Evolutionary conservation across 2,888 invertebrate genomes (phyloP).

Genomic region (Leuctra nigra): DNA sequence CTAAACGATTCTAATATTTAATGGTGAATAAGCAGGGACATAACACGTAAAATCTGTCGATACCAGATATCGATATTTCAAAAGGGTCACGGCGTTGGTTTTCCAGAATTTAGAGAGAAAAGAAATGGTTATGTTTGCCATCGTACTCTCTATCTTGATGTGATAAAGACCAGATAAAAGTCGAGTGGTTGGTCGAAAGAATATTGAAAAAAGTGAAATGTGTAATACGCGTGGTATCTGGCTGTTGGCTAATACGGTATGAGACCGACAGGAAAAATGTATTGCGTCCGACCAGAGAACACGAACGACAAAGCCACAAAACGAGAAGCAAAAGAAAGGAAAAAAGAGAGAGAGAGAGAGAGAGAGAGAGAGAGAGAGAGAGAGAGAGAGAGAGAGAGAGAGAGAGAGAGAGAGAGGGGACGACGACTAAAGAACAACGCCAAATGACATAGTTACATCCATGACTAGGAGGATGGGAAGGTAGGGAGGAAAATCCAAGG

Average conservation of each 20-base stretch:
- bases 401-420: background rate
- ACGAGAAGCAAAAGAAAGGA: too few species aligned
- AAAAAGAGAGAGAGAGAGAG: too few species aligned
- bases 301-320: background rate
- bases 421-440: background rate
- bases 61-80: constrained; percentile 4
- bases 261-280: constrained; percentile 12
- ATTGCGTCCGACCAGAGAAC: background rate
- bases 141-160: background rate
- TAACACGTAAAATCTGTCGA: background rate
- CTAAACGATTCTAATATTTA: background rate
- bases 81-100: background rate
- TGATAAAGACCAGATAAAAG: constrained; percentile 11
- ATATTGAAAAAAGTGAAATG: constrained; percentile 14
- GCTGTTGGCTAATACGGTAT: constrained; percentile 11
- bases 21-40: constrained; percentile 8
- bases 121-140: background rate
- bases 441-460: background rate
- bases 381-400: background rate
- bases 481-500: background rate
- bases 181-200: constrained; percentile 3
- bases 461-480: background rate
- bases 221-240: constrained; percentile 13
- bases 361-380: background rate
- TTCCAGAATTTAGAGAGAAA: background rate